Percentiles rank a stretch among this genome's conserved stretches.
Evolutionary conservation across 2,888 invertebrate species (phyloP).

Genomic region (Proisotoma minuta): DNA sequence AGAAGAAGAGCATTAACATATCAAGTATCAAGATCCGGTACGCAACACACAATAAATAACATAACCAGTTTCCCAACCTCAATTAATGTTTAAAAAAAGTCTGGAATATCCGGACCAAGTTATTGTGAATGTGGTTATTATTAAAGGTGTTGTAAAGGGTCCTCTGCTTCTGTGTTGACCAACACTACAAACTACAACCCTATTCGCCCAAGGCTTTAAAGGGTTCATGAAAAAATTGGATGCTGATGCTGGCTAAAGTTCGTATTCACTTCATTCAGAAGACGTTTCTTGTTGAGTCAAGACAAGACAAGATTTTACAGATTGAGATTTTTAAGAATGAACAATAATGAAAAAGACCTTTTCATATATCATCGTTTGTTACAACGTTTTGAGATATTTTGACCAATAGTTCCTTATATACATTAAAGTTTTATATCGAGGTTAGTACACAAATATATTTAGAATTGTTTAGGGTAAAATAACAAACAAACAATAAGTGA

Average conservation of each 20-base stretch:
- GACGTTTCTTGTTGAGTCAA: slow-evolving; percentile 7
- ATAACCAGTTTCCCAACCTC: not conserved
- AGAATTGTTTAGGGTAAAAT: too few relatives aligned
- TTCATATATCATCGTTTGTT: too few relatives aligned
- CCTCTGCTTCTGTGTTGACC: not conserved
- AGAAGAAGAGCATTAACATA: too few relatives aligned
- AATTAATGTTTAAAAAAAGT: too few relatives aligned
- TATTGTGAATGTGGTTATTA: too few relatives aligned
- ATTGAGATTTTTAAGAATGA: not conserved
- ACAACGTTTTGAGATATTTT: too few relatives aligned
- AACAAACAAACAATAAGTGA: not conserved
- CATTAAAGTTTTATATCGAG: too few relatives aligned
- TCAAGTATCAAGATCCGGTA: too few relatives aligned
- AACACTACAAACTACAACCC: not conserved
- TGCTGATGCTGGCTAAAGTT: not conserved
- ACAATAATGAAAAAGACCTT: too few relatives aligned
- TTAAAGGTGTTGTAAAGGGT: not conserved
- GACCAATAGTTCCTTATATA: too few relatives aligned
- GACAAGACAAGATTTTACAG: not conserved
- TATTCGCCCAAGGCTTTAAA: slow-evolving; percentile 6
- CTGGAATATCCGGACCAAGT: too few relatives aligned
- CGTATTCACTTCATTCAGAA: slow-evolving; percentile 10
- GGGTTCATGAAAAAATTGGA: not conserved
- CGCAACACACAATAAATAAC: not conserved
- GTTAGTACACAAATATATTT: too few relatives aligned